These are phyloP conservation scores for Pseudochaenichthys georgianus DNA, from an alignment of 2,797 vertebrate genomes.

Conservation along the genomic window DNA sequence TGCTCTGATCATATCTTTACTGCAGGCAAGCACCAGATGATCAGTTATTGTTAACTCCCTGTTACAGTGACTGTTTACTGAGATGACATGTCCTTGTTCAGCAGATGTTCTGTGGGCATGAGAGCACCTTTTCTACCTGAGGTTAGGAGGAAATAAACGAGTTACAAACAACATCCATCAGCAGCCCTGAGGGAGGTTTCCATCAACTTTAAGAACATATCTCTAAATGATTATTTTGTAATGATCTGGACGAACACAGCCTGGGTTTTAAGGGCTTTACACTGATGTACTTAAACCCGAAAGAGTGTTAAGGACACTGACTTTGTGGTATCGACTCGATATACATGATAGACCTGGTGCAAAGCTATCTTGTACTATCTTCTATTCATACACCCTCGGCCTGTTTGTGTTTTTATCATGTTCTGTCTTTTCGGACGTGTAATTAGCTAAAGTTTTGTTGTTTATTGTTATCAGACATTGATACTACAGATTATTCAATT, in stretches of 20 bases:
- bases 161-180: slow-evolving; percentile 44
- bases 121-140: slow-evolving; percentile 36
- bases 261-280: slow-evolving; percentile 33
- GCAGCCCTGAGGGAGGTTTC: slow-evolving; percentile 24
- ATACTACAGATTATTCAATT: too few species aligned
- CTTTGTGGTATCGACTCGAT: slow-evolving; percentile 24
- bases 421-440: too few species aligned
- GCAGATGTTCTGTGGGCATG: slow-evolving; percentile 47
- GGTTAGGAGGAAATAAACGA: slow-evolving; percentile 54
- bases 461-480: too few species aligned
- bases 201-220: slow-evolving; percentile 24
- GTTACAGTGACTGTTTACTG: slow-evolving; percentile 47
- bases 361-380: neutral
- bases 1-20: slow-evolving; percentile 49
- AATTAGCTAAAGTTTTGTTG: too few species aligned
- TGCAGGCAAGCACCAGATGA: slow-evolving; percentile 36
- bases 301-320: neutral
- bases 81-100: slow-evolving; percentile 47
- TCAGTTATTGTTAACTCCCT: slow-evolving; percentile 43
- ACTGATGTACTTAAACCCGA: slow-evolving; percentile 4
- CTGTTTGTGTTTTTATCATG: neutral
- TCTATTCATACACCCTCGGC: slow-evolving; percentile 1
- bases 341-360: slow-evolving; percentile 16
- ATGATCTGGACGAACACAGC: slow-evolving; percentile 6
- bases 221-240: slow-evolving; percentile 22